Base-by-base conservation (phyloP, 1,140 invertebrate genomes). In the Diachasma alloeum region DNA sequence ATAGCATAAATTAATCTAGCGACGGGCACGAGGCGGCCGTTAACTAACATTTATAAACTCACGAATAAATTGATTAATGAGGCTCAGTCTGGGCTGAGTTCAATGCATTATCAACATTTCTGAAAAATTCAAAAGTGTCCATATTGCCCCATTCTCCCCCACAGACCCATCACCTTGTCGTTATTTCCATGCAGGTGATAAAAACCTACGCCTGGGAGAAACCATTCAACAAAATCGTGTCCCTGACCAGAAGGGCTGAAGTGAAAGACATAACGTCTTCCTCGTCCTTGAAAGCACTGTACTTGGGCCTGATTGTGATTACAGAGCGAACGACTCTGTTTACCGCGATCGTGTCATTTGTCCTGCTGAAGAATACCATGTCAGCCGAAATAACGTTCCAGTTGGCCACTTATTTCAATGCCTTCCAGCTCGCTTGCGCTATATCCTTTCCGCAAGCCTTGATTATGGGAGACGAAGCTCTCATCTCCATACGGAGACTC, bases 161-260 rank as follows among this genome's bases (percentile, higher is more conserved):
- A n/a, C n/a, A n/a, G n/a, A n/a, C n/a, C n/a, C n/a, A n/a, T n/a
- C n/a, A n/a, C n/a, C n/a, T n/a, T n/a, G n/a, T n/a, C n/a, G n/a
- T n/a, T n/a, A n/a, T n/a, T n/a, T n/a, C n/a, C n/a, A n/a, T 53
- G 77, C 80, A 94, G 89, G 91, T 92, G 0, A 94, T 96, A 19
- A 96, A 96, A 89, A 95, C 96, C 94, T 95, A 95, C 80, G 92
- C 93, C 1, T 95, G 94, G 94, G 94, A 95, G 81, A 92, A 91
- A 75, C 93, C 94, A 4, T 94, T 95, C 74, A 90, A 91, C 72
- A 90, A 89, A 31, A 88, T 93, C 0, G 90, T 93, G 0, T 87
- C 89, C 8, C 71, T 82, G 9, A 90, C 90, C 4, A 84, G 94
- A 77, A 88, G 89, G 11, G 84, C 90, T 24, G 95, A 96, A 88